Evolutionary conservation across 1,140 invertebrate species (phyloP).

Genomic region (Armadillidium nasatum): DNA sequence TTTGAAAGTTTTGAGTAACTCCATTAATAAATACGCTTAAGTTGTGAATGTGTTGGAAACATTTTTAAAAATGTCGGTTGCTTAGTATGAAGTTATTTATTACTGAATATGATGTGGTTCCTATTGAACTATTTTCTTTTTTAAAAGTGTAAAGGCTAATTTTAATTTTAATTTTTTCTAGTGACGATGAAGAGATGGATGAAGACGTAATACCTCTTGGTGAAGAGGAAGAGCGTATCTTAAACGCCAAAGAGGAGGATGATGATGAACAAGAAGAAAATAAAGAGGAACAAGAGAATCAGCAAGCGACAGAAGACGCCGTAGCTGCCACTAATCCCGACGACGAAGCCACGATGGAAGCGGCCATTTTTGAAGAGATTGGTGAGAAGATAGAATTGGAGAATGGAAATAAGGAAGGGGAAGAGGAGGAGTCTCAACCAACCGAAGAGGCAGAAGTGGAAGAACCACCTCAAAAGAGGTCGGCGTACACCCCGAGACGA

Average conservation of each 20-base stretch:
- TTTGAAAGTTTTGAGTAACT: too few relatives aligned
- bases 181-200: conserved; percentile 6
- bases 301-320: not conserved
- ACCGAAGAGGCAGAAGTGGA: not conserved
- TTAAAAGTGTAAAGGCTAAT: not conserved
- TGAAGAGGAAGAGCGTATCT: not conserved
- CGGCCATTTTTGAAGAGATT: not conserved
- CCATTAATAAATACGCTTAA: too few relatives aligned
- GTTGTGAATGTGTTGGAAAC: too few relatives aligned
- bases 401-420: not conserved
- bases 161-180: not conserved
- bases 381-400: not conserved
- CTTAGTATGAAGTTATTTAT: too few relatives aligned
- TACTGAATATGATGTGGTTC: too few relatives aligned
- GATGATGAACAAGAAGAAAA: not conserved
- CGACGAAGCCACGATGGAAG: not conserved
- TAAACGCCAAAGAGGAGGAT: not conserved
- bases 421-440: not conserved
- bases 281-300: not conserved
- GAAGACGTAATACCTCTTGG: not conserved
- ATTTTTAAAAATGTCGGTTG: too few relatives aligned
- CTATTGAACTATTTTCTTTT: not conserved
- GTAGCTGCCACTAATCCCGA: too few relatives aligned
- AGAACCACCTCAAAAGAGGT: not conserved
- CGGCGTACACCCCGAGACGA: not conserved